Percentiles rank a stretch among this genome's conserved stretches.
These are phyloP conservation scores for Cheilosia pagana DNA, from an alignment of 2,888 invertebrate genomes.

Conservation along the genomic window DNA sequence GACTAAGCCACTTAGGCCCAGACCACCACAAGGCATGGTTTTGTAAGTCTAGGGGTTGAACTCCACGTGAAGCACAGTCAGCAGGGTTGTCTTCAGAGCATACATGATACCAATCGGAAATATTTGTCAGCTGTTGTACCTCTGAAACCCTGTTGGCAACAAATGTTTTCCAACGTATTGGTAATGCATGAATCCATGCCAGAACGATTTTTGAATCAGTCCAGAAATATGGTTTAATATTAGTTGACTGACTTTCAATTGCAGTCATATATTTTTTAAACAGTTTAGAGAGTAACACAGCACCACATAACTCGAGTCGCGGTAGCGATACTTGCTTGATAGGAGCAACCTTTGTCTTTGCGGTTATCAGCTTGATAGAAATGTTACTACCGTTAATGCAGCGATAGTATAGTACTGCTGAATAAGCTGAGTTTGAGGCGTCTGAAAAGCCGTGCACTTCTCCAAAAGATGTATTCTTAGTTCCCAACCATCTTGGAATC, in stretches of 20 bases:
- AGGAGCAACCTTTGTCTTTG: conserved; percentile 33
- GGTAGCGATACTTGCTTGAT: conserved; percentile 41
- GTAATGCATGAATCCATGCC: conserved; percentile 55
- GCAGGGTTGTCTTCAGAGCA: too few species aligned
- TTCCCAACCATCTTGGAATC: conserved; percentile 43
- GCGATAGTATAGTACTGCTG: conserved; percentile 52
- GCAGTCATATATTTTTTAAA: too few species aligned
- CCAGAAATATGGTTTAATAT: too few species aligned
- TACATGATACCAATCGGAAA: conserved; percentile 52
- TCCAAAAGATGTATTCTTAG: neutral
- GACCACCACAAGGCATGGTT: conserved; percentile 70
- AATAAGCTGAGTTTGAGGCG: conserved; percentile 47
- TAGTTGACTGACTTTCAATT: too few species aligned
- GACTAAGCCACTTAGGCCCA: conserved; percentile 63
- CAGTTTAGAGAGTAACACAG: too few species aligned
- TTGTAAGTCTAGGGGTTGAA: conserved; percentile 37
- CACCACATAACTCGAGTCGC: conserved; percentile 76
- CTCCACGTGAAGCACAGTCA: conserved; percentile 69
- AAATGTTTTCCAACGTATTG: conserved; percentile 57
- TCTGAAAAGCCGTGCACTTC: conserved; percentile 53
- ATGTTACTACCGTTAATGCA: neutral
- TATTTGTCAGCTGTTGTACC: conserved; percentile 53
- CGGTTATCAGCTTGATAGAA: conserved; percentile 5
- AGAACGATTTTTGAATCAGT: conserved; percentile 47
- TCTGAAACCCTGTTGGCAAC: conserved; percentile 74